Percentiles rank a stretch among this genome's conserved stretches.
These are phyloP conservation scores for Acanthurus leucopareius DNA, from an alignment of 2,797 vertebrate species.

Conservation along the genomic window DNA sequence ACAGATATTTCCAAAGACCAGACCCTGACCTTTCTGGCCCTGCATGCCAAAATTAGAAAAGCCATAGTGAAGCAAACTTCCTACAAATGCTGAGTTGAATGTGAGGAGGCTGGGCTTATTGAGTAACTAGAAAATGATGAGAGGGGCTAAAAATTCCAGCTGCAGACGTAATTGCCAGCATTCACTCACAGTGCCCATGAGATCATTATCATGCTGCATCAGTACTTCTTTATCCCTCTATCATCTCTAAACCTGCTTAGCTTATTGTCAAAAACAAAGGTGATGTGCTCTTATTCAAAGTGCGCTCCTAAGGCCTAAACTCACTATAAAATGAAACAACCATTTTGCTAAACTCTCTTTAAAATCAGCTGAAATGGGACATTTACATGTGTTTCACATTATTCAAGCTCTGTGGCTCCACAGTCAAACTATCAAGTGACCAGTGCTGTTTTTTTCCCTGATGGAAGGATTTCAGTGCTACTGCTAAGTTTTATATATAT, in stretches of 20 bases:
- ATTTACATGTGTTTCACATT: conserved; percentile 43
- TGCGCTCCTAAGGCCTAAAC: conserved; percentile 36
- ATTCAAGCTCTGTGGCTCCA: conserved; percentile 24
- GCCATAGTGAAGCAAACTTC: conserved; percentile 40
- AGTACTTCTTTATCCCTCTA: conserved; percentile 53
- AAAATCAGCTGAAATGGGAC: conserved; percentile 31
- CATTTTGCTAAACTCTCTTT: conserved; percentile 6
- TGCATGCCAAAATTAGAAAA: conserved; percentile 39
- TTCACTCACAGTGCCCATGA: conserved; percentile 62
- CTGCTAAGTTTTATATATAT: conserved; percentile 50
- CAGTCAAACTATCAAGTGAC: conserved; percentile 27
- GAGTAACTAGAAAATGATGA: conserved; percentile 57
- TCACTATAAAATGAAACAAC: conserved; percentile 25
- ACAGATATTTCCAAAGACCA: conserved; percentile 48
- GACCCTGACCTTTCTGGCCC: conserved; percentile 56
- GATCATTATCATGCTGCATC: conserved; percentile 68
- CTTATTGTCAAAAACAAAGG: conserved; percentile 53
- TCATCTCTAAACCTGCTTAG: conserved; percentile 58
- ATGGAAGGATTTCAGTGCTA: conserved; percentile 48
- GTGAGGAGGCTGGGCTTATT: conserved; percentile 44
- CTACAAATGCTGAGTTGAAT: conserved; percentile 53
- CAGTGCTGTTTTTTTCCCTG: conserved; percentile 40
- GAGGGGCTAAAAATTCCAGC: conserved; percentile 52
- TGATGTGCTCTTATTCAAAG: conserved; percentile 20
- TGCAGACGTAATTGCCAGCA: conserved; percentile 54